phyloP scores from a whole-genome alignment of 2,797 vertebrate species.

The Glyptemys insculpta region DNA sequence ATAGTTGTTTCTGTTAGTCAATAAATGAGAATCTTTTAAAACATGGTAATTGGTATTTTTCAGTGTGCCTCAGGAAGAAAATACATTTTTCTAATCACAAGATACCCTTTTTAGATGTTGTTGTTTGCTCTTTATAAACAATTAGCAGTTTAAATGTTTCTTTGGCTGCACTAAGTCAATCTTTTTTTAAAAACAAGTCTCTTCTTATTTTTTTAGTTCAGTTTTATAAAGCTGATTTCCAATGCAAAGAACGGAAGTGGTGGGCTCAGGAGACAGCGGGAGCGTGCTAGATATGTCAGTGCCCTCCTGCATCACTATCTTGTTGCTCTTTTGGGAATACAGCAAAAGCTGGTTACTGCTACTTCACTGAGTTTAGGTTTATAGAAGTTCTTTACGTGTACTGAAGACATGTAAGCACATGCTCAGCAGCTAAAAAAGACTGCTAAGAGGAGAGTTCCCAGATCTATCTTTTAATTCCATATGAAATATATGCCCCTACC shows the following conservation, averaged over 20 bases:
- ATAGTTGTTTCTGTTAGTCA: neutral
- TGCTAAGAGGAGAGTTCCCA: neutral
- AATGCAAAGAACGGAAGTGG: neutral
- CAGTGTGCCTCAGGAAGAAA: neutral
- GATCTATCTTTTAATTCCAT: neutral
- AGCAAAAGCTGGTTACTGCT: neutral
- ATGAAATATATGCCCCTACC: neutral
- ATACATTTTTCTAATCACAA: neutral
- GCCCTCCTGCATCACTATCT: neutral
- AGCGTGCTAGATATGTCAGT: neutral
- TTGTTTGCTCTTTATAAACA: neutral
- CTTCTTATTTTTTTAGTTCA: neutral
- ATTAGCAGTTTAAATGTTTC: neutral
- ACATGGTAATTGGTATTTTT: neutral
- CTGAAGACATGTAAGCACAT: neutral
- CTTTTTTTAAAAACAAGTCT: neutral
- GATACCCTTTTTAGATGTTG: neutral
- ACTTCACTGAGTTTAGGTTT: neutral
- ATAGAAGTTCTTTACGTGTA: neutral
- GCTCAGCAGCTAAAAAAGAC: neutral
- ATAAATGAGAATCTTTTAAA: neutral
- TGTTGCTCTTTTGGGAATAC: neutral
- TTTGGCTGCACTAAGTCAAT: accelerated
- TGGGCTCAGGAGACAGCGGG: neutral
- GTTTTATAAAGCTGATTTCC: neutral